Percentiles rank a stretch among this genome's conserved stretches.
Evolutionary conservation across 64 coral and sea anemone species (phyloP).

Genomic region (Dendrophyllia cribrosa): DNA sequence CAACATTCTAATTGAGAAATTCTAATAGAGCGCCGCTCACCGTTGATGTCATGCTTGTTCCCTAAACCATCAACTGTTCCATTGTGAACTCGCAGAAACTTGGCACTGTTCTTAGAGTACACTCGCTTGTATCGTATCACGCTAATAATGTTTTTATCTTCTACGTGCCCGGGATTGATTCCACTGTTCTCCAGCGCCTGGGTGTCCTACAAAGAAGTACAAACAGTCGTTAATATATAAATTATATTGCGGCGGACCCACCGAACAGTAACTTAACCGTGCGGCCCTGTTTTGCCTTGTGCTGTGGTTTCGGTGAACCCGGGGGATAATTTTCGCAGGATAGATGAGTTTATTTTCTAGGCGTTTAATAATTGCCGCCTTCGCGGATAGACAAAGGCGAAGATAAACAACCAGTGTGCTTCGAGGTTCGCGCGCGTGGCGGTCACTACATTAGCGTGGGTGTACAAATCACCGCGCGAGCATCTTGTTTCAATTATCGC

Average conservation of each 20-base stretch:
- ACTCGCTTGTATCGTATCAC: slow-evolving; percentile 17
- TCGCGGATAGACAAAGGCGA: neutral
- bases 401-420: neutral
- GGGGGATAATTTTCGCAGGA: neutral
- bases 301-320: slow-evolving; percentile 7
- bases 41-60: slow-evolving; percentile 4
- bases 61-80: slow-evolving; percentile 5
- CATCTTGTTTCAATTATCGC: slow-evolving; percentile 10
- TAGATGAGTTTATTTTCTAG: slow-evolving; percentile 11
- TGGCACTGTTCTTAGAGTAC: slow-evolving; percentile 34
- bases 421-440: slow-evolving; percentile 12
- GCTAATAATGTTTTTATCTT: neutral
- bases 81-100: neutral
- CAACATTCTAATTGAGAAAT: neutral
- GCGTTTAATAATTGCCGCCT: slow-evolving; percentile 15
- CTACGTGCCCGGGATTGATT: slow-evolving; percentile 28
- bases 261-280: neutral
- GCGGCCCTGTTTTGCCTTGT: neutral
- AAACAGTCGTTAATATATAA: neutral
- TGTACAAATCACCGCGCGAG: neutral
- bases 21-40: neutral
- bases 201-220: neutral
- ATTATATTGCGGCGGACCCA: neutral
- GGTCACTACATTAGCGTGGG: neutral
- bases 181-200: slow-evolving; percentile 41